Evolutionary conservation across 1,140 invertebrate genomes (phyloP).

Genomic region (Eumeta japonica): DNA sequence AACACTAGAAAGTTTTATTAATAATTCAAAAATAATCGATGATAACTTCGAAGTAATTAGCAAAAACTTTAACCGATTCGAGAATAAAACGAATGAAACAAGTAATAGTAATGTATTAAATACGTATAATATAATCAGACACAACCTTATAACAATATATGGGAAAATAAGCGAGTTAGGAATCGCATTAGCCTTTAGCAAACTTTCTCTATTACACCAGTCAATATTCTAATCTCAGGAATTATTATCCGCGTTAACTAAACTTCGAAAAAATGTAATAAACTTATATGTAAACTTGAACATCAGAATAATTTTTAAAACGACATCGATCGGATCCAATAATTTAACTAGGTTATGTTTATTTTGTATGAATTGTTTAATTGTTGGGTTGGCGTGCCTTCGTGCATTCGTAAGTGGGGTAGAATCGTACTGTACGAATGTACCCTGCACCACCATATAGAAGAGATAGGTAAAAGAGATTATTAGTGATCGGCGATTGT

Average conservation of each 20-base stretch:
- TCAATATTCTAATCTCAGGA: conserved; percentile 7
- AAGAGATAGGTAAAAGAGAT: too few relatives aligned
- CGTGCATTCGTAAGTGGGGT: too few relatives aligned
- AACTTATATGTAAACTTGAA: background rate
- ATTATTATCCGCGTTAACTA: conserved; percentile 1
- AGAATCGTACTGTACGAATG: background rate
- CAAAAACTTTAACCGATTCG: background rate
- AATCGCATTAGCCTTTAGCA: conserved; percentile 8
- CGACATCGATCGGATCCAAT: too few relatives aligned
- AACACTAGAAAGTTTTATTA: conserved; percentile 3
- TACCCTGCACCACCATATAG: too few relatives aligned
- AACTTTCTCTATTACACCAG: conserved; percentile 6
- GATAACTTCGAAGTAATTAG: background rate
- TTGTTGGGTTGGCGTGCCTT: too few relatives aligned
- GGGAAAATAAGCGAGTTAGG: conserved; percentile 3
- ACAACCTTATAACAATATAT: conserved; percentile 6
- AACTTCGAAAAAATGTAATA: conserved; percentile 5
- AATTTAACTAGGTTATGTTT: too few relatives aligned
- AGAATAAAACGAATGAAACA: conserved; percentile 1
- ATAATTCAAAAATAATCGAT: conserved; percentile 2
- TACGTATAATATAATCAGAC: conserved; percentile 2
- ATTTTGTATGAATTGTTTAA: too few relatives aligned
- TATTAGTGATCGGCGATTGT: too few relatives aligned
- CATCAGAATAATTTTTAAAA: too few relatives aligned
- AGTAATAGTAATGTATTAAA: too few relatives aligned